Evolutionary conservation across 2,797 vertebrate genomes (phyloP), one percentile per base, ranked within the genome.

Genomic region (Lagorchestes hirsutus): DNA sequence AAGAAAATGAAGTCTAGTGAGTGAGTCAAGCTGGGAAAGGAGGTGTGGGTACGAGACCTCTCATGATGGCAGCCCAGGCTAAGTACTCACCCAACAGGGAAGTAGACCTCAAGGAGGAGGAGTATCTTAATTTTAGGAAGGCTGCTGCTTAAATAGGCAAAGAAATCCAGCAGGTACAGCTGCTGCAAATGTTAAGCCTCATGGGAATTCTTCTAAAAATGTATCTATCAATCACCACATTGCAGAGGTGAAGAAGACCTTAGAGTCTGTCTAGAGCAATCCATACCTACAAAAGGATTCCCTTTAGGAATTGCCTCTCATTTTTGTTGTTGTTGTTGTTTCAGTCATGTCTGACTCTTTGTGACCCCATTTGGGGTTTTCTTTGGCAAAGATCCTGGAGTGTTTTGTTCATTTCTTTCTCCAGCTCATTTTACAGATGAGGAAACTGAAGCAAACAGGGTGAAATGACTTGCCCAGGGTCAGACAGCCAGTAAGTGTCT

Each of bases 121-220:
- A 74, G 18, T 40, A 46, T 46, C 40, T 87, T 50, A 27, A 87
- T 24, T 24, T 22, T 40, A 40, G n/a, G n/a, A 40, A 82, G 67
- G 67, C 18, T 40, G 74, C 40, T 46, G 40, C 40, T 50, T 40
- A 50, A 9, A 24, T 52, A 87, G 16, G 24, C 40, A 50, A 87
- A 46, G 74, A 87, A 87, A 94, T 13, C 97, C 94, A 55, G 98
- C 97, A 92, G 96, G 94, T 59, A 96, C 56, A 91, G 74, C 94
- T 92, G 93, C 87, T 55, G 8, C 54, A 95, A 46, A 95, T 95
- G 59, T 90, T 96, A 97, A 97, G 97, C 96, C 96, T 95, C 34
- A 5, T 57, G 90, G 92, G 54, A 94, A 96, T 97, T 4, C 13
- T 55, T 27, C 74, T 87, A 87, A 87, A 87, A 95, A 96, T 16